Base-by-base conservation (phyloP, 2,888 invertebrate genomes). In the Physocephala rufipes region DNA sequence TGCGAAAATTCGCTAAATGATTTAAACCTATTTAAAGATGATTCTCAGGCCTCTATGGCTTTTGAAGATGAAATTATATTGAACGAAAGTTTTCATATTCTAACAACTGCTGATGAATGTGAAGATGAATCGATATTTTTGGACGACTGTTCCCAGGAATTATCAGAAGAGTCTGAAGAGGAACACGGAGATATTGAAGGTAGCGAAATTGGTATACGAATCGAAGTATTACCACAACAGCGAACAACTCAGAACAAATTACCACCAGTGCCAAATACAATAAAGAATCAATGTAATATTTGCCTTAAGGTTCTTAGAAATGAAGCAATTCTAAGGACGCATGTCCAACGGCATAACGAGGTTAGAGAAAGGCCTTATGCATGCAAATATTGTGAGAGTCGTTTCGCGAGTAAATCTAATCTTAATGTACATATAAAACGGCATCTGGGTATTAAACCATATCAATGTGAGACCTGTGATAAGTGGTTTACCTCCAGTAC, bases 371-470 rank as follows among this genome's bases (percentile, higher is more conserved):
- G 61, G 55, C 71, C 73, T 0, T 73, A 72, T 59, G 16, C 58
- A 2, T 78, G 78, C 28, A 71, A 77, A 64, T 71, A 74, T 28
- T 78, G 77, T 21, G 74, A 73, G 0, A 26, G 63, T 2, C 49
- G 58, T 15, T 78, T 77, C 45, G 67, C 75, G 5, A 74, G 76
- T 21, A 74, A 71, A 9, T 76, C 74, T 12, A 76, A 77, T 71
- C 64, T 74, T 12, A 75, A 74, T 47, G 76, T 77, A 12, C 78
- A 78, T 28, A 49, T 62, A 19, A 68, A 68, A n/a, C 68, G 68
- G 2, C 49, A 68, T 62, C 24, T 68, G 16, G 68, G 68, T 21
- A 68, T 68, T 45, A 74, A 74, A 71, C 74, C 74, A 26, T 72
- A 73, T 53, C 49, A 61, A 12, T 76, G 76, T 36, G 65, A 73